phyloP scores from a whole-genome alignment of 37 sponge, comb jelly and placozoan species.

The Ephydatia muelleri region DNA sequence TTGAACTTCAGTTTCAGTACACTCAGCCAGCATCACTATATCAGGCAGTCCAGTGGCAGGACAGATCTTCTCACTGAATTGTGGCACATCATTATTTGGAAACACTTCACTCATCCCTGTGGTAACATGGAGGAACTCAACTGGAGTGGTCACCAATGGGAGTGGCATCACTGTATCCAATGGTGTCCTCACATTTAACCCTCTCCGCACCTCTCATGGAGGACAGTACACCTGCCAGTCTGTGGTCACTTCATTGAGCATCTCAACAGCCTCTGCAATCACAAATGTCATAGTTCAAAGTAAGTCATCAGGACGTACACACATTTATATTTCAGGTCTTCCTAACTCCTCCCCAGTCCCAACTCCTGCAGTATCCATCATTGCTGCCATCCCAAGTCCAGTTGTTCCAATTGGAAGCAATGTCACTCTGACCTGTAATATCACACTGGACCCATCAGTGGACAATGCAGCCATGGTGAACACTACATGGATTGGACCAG shows the following conservation, averaged over 20 bases:
- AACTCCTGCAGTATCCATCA: neutral
- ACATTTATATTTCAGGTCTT: neutral
- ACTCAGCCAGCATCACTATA: neutral
- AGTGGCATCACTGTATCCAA: neutral
- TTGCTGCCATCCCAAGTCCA: neutral
- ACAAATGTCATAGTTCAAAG: neutral
- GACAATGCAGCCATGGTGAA: conserved; percentile 15
- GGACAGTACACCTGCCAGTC: conserved; percentile 16
- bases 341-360: conserved; percentile 19
- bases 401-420: conserved; percentile 13
- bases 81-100: neutral
- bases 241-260: neutral
- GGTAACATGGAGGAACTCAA: neutral
- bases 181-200: neutral
- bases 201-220: conserved; percentile 10
- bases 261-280: neutral
- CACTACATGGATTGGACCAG: conserved; percentile 12
- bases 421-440: conserved; percentile 6
- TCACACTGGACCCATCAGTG: conserved; percentile 12
- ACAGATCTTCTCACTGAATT: conserved; percentile 29
- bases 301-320: neutral
- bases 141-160: neutral
- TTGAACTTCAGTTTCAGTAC: neutral
- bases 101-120: neutral
- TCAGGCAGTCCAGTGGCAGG: conserved; percentile 25